Evolutionary conservation across 2,888 invertebrate genomes (phyloP), one percentile per base, ranked within the genome.

Genomic region (Caenorhabditis sp.): DNA sequence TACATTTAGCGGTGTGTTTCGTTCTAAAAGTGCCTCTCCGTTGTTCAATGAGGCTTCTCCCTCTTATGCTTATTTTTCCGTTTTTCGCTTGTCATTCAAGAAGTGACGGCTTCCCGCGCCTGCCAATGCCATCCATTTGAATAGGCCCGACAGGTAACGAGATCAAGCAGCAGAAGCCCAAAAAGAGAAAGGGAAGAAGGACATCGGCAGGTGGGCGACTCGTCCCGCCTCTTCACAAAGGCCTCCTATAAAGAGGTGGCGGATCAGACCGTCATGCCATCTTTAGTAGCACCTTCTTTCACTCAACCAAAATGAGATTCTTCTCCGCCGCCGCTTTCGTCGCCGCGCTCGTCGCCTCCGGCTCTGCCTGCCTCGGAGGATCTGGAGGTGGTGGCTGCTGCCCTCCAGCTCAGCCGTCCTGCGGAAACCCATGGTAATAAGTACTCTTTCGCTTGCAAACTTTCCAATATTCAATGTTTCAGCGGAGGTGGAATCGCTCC

Each of bases 351-450:
- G 61, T 66, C 22, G 59, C 74, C 20, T 61, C 72, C 37, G 78
- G 81, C 30, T 56, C 56, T 8, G 65, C 61, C 22, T 78, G 81
- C 46, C 52, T 74, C 46, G 75, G 75, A 55, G 58, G 56, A 48
- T 26, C 30, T 11, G 68, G 68, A 32, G 78, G 77, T 27, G 66
- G 78, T 50, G 62, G 66, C 15, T 81, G 81, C 61, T 80, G 80
- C 43, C 75, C 75, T 41, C 62, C 65, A 41, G 61, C 81, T 32
- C 58, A 66, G 41, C 76, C 81, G 48, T 15, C 45, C 50, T 78
- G 81, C 41, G 74, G 50, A 35, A 75, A 71, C 41, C 78, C 80
- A 63, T 78, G 78, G 70, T 76, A 37, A 46, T 30, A 30, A 5
- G 35, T 7, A 9, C 6, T 9, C 35, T 35, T 9, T 13, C 35